Percentiles rank a stretch among this genome's conserved stretches.
Evolutionary conservation across 2,888 invertebrate species (phyloP).

Genomic region (Clepsis dumicolana): DNA sequence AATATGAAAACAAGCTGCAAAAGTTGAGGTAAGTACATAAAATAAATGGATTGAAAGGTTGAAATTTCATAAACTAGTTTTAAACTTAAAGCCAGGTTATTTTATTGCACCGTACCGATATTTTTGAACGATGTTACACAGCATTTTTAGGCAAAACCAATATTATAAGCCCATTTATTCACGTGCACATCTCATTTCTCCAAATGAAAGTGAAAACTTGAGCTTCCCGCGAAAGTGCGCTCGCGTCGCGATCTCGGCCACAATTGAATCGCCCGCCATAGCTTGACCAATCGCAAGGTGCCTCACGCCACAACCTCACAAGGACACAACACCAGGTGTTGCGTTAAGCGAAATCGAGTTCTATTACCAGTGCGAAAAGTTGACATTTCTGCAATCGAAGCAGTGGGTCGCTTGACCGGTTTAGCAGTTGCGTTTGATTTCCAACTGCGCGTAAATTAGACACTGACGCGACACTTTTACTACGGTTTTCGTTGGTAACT

Average conservation of each 20-base stretch:
- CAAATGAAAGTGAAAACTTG: conserved; percentile 78
- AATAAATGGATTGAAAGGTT: background rate
- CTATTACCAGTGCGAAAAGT: conserved; percentile 50
- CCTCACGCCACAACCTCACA: conserved; percentile 65
- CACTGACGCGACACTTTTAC: conserved; percentile 15
- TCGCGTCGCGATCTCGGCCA: conserved; percentile 64
- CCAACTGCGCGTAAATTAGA: conserved; percentile 43
- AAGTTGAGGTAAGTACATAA: background rate
- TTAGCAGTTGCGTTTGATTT: conserved; percentile 54
- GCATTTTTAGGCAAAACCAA: conserved; percentile 51
- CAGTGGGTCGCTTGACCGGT: conserved; percentile 51
- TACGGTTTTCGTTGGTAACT: background rate
- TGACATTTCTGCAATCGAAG: conserved; percentile 43
- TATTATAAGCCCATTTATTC: conserved; percentile 52
- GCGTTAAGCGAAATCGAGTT: conserved; percentile 58
- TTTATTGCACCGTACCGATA: conserved; percentile 51
- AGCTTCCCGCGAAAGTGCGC: conserved; percentile 77
- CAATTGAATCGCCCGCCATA: conserved; percentile 80
- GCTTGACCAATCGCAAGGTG: conserved; percentile 66
- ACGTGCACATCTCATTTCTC: conserved; percentile 67
- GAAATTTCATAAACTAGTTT: background rate
- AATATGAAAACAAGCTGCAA: background rate
- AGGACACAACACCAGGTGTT: conserved; percentile 67
- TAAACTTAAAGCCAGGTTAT: background rate
- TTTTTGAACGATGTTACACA: conserved; percentile 47